These are phyloP conservation scores for Narcine bancroftii DNA, from an alignment of 2,113 vertebrate genomes.

Conservation along the genomic window DNA sequence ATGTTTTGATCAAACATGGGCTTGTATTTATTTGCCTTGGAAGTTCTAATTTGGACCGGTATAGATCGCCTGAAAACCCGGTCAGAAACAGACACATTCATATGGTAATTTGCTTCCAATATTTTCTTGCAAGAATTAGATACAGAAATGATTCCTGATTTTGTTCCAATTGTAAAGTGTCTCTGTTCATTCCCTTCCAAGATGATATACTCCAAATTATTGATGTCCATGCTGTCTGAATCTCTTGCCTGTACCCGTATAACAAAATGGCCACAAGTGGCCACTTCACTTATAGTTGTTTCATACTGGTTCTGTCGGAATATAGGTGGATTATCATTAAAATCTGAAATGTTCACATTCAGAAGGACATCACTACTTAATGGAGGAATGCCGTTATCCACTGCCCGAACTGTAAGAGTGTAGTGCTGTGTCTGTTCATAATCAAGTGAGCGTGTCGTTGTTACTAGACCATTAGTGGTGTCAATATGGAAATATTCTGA, in stretches of 20 bases:
- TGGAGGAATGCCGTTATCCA: constrained; percentile 67
- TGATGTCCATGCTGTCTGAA: constrained; percentile 64
- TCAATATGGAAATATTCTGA: constrained; percentile 74
- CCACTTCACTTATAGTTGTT: constrained; percentile 79
- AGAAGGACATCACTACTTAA: constrained; percentile 71
- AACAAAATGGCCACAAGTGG: constrained; percentile 82
- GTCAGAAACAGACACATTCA: constrained; percentile 85
- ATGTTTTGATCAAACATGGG: constrained; percentile 77
- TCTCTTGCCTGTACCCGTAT: constrained; percentile 90
- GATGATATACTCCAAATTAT: constrained; percentile 78
- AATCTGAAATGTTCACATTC: constrained; percentile 70
- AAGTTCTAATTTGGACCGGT: constrained; percentile 86
- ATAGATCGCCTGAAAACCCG: constrained; percentile 83
- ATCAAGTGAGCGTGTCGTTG: constrained; percentile 71
- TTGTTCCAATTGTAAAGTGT: constrained; percentile 82
- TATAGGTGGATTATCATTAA: constrained; percentile 89
- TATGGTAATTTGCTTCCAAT: constrained; percentile 71
- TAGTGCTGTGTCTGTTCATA: constrained; percentile 72
- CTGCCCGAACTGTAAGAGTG: constrained; percentile 70
- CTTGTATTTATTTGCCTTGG: constrained; percentile 77
- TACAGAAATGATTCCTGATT: constrained; percentile 88
- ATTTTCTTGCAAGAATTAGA: constrained; percentile 82
- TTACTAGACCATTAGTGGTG: constrained; percentile 66
- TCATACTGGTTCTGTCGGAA: constrained; percentile 75
- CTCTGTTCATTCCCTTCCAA: constrained; percentile 83